Conservation (phyloP, 2,113 vertebrate species). For the Ceyx cyanopectus region DNA sequence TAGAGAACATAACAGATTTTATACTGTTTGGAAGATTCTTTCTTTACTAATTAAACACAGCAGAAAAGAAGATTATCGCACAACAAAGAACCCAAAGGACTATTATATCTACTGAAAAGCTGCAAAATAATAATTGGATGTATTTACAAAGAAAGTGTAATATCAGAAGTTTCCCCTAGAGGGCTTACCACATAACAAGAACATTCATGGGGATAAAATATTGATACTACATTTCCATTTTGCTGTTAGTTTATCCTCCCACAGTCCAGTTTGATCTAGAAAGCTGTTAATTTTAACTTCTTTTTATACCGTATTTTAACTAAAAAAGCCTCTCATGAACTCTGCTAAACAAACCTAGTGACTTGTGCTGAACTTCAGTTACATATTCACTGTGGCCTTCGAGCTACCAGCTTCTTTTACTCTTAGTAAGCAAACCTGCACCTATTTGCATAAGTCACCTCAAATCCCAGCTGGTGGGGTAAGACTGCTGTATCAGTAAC, state of each 20-base stretch:
- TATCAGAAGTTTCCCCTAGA: background rate
- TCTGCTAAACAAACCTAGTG: background rate
- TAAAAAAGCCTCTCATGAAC: background rate
- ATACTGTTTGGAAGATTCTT: constrained; percentile 49
- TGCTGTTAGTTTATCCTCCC: background rate
- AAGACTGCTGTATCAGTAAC: background rate
- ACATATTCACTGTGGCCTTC: background rate
- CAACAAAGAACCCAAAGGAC: constrained; percentile 36
- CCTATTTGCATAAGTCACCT: background rate
- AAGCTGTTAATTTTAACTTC: background rate
- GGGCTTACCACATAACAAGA: background rate
- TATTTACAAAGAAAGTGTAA: constrained; percentile 22
- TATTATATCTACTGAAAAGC: background rate
- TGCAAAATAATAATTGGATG: background rate
- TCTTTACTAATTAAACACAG: constrained; percentile 54
- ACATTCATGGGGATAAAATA: background rate
- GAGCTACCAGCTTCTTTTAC: background rate
- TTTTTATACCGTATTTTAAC: background rate
- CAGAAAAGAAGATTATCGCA: constrained; percentile 52
- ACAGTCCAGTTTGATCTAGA: background rate
- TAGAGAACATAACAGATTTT: constrained; percentile 51
- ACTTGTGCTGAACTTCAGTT: background rate
- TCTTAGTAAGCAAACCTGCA: background rate
- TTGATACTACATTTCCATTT: background rate
- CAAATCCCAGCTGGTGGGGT: background rate